Conservation (phyloP, 30 jellyfish, hydroid and myxozoan species). For the Nemopilema nomurai region DNA sequence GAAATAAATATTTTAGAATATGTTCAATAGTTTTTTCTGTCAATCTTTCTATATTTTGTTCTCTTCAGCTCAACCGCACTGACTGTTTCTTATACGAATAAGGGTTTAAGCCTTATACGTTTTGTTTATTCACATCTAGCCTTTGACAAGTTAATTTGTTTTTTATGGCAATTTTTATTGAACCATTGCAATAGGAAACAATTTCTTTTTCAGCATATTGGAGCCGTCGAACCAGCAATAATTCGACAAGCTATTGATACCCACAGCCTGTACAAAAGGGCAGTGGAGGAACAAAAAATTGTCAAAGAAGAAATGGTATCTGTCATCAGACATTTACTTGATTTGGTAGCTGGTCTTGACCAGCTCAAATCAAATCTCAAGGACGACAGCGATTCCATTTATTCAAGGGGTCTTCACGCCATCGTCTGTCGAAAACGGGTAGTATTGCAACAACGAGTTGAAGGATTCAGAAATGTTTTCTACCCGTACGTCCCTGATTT, state of each 20-base stretch:
- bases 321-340: conserved; percentile 6
- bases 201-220: conserved; percentile 1
- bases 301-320: conserved; percentile 17
- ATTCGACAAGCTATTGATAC: conserved; percentile 18
- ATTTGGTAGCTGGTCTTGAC: conserved; percentile 2
- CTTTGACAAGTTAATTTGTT: neutral
- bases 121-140: neutral
- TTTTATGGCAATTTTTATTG: neutral
- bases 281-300: neutral
- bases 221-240: conserved; percentile 1
- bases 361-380: neutral
- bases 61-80: neutral
- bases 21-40: neutral
- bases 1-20: neutral
- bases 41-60: neutral
- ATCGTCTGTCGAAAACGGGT: conserved; percentile 8
- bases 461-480: conserved; percentile 12
- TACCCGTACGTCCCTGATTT: conserved; percentile 3
- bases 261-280: conserved; percentile 15
- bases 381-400: neutral
- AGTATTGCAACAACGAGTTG: conserved; percentile 8
- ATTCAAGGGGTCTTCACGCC: conserved; percentile 10
- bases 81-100: neutral
- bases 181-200: neutral
- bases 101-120: neutral